A percentile compares a stretch with the other conserved stretches of the same genome.
Conservation (phyloP, 2,797 vertebrate species). For the Rhinophrynus dorsalis region DNA sequence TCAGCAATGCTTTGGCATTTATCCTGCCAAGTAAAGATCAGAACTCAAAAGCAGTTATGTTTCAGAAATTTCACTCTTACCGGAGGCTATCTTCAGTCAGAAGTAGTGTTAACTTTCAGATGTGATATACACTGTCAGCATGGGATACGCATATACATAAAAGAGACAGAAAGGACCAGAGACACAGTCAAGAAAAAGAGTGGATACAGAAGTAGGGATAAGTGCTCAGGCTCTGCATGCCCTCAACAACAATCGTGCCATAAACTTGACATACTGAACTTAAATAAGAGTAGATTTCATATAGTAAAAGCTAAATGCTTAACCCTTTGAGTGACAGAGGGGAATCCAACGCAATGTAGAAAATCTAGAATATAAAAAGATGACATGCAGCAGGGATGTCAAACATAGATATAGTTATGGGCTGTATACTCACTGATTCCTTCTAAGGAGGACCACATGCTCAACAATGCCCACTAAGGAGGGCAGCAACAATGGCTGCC, state of each 20-base stretch:
- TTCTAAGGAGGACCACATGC: no score
- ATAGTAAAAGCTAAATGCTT: no score
- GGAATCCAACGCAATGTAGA: no score
- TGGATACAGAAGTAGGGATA: constrained; percentile 7
- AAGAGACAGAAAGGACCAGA: constrained; percentile 22
- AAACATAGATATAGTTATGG: no score
- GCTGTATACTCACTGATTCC: no score
- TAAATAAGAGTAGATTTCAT: no score
- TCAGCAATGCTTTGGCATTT: constrained; percentile 29
- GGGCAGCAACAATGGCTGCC: no score
- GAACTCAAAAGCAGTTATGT: constrained; percentile 38
- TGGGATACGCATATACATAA: constrained; percentile 46
- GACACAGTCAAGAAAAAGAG: constrained; percentile 13
- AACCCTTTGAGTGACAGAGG: no score
- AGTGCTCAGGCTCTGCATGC: constrained; percentile 6
- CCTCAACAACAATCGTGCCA: constrained; percentile 9
- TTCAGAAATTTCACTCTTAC: constrained; percentile 38
- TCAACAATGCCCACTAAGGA: no score
- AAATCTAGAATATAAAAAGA: no score
- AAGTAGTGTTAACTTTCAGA: constrained; percentile 51
- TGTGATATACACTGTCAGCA: constrained; percentile 52
- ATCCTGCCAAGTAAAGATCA: constrained; percentile 30
- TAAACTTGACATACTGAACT: not conserved
- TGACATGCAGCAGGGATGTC: no score
- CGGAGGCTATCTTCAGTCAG: constrained; percentile 43